These are phyloP conservation scores for Leptinotarsa haldemani DNA, from an alignment of 2,888 invertebrate genomes.

Conservation along the genomic window DNA sequence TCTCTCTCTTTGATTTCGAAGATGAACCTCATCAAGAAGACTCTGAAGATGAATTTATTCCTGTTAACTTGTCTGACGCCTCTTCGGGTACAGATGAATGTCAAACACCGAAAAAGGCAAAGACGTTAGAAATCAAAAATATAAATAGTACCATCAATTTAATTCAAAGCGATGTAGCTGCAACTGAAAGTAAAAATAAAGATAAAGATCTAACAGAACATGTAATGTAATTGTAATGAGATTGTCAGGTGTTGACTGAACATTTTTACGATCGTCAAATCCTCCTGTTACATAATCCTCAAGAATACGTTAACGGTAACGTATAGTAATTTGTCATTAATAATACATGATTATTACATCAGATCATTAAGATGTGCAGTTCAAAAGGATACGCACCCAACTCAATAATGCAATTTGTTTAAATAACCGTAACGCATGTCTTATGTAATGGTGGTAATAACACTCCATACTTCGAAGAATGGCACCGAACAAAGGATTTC, in stretches of 20 bases:
- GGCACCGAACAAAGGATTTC: slow-evolving; percentile 12
- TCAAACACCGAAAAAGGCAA: too few relatives aligned
- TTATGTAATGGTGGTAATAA: slow-evolving; percentile 9
- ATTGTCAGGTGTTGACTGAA: neutral
- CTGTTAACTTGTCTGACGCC: too few relatives aligned
- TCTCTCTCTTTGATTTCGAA: too few relatives aligned
- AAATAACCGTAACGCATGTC: slow-evolving; percentile 10
- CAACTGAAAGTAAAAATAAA: too few relatives aligned
- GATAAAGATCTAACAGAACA: too few relatives aligned
- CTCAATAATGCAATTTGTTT: neutral
- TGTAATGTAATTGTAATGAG: too few relatives aligned
- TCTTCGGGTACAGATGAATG: too few relatives aligned
- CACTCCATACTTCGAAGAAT: neutral
- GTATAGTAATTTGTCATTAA: slow-evolving; percentile 14
- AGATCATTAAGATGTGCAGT: slow-evolving; percentile 22
- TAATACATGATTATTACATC: slow-evolving; percentile 21
- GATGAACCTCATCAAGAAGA: too few relatives aligned
- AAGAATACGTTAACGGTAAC: slow-evolving; percentile 3
- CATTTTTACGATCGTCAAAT: neutral
- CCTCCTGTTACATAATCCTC: slow-evolving; percentile 18
- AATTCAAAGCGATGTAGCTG: too few relatives aligned
- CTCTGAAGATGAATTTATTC: too few relatives aligned
- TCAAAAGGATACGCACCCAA: neutral
- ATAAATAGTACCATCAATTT: too few relatives aligned
- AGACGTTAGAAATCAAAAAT: too few relatives aligned